Evolutionary conservation across 2,113 vertebrate species (phyloP).

Genomic region (Sphyrna mokarran): DNA sequence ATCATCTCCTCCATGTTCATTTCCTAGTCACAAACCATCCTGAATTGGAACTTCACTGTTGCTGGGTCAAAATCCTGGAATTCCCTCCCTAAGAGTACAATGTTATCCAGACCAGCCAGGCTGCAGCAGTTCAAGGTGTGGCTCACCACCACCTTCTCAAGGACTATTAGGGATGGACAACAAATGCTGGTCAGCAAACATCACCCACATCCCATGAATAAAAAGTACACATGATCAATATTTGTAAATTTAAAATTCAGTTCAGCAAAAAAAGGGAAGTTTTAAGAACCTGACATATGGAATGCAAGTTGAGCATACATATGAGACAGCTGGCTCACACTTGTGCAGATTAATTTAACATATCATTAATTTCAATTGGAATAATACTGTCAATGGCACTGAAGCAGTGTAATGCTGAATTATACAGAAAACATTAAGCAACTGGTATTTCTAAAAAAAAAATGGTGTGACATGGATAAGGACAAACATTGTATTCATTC

Average conservation of each 20-base stretch:
- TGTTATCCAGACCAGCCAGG: not conserved
- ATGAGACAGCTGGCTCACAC: not conserved
- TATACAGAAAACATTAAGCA: not conserved
- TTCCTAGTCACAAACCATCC: not conserved
- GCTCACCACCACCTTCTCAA: not conserved
- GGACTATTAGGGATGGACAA: not conserved
- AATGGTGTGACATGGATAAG: not conserved
- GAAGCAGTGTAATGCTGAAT: not conserved
- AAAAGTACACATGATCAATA: not conserved
- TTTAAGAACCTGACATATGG: not conserved
- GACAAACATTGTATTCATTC: not conserved
- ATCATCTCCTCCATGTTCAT: not conserved
- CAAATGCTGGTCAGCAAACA: not conserved
- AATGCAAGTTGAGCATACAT: not conserved
- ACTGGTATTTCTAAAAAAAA: not conserved
- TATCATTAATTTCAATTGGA: not conserved
- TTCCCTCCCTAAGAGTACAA: not conserved
- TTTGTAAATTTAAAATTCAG: not conserved
- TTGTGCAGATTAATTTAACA: not conserved
- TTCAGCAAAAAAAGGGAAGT: not conserved
- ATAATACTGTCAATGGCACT: not conserved
- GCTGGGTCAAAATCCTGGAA: not conserved
- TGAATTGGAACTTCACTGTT: not conserved
- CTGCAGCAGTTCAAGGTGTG: not conserved
- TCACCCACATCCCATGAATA: not conserved